These are phyloP conservation scores for Stigmatopora argus DNA, from an alignment of 2,113 vertebrate species.

Conservation along the genomic window DNA sequence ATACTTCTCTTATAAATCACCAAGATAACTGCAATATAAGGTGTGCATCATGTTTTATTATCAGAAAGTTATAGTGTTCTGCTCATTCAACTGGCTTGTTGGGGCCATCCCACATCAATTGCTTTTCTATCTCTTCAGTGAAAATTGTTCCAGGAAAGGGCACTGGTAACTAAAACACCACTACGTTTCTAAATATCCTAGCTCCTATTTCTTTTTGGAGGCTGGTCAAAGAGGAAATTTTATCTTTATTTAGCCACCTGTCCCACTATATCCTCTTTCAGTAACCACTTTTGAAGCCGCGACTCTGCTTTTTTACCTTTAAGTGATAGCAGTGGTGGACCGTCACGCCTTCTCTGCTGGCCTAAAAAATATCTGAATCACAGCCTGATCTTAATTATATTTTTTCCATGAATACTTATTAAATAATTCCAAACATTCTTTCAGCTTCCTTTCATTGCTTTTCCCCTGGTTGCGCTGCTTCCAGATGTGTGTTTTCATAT, in stretches of 20 bases:
- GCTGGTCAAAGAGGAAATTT: constrained; percentile 60
- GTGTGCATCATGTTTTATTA: constrained; percentile 18
- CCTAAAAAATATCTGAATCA: too few relatives aligned
- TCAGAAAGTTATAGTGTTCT: constrained; percentile 8
- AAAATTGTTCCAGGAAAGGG: constrained; percentile 65
- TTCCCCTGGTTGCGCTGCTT: too few relatives aligned
- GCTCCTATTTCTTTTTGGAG: constrained; percentile 58
- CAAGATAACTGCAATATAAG: constrained; percentile 5
- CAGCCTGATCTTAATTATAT: too few relatives aligned
- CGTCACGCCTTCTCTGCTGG: background rate
- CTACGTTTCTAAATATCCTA: constrained; percentile 36
- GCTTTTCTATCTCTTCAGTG: constrained; percentile 32
- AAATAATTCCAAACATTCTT: too few relatives aligned
- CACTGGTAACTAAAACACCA: constrained; percentile 53
- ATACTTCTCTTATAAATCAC: background rate
- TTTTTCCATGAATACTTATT: too few relatives aligned
- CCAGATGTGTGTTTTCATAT: too few relatives aligned
- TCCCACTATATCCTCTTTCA: constrained; percentile 53
- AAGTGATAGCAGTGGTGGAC: constrained; percentile 18
- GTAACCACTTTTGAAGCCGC: constrained; percentile 46
- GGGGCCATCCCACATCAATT: constrained; percentile 15
- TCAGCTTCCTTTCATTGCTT: too few relatives aligned
- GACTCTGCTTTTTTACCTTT: constrained; percentile 28
- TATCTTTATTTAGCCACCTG: constrained; percentile 66
- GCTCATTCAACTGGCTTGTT: constrained; percentile 4